A percentile compares a stretch with the other conserved stretches of the same genome.
These are phyloP conservation scores for Pangasius macronema DNA, from an alignment of 2,797 vertebrate genomes.

Conservation along the genomic window DNA sequence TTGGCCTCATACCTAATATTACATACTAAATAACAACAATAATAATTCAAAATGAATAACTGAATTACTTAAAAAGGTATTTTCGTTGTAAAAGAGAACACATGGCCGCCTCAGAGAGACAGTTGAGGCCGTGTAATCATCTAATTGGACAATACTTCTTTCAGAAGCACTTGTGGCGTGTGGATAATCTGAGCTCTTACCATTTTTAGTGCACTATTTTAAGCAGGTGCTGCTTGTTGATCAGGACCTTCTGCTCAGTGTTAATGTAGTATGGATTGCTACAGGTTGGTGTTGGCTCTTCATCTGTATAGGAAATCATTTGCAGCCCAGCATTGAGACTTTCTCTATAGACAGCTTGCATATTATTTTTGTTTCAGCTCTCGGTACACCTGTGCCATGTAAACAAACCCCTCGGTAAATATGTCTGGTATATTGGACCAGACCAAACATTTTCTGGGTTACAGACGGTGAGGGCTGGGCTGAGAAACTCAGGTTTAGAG, in stretches of 20 bases:
- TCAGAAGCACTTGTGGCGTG: not conserved
- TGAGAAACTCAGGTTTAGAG: not conserved
- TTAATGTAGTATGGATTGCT: conserved; percentile 26
- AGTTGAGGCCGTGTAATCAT: not conserved
- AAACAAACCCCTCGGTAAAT: conserved; percentile 24
- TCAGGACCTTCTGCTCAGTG: conserved; percentile 1
- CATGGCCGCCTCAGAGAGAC: not conserved
- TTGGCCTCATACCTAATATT: not conserved
- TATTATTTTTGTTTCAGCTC: conserved; percentile 12
- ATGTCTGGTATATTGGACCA: conserved; percentile 18
- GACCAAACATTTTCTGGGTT: conserved; percentile 30
- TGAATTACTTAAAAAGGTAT: not conserved
- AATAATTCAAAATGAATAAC: not conserved
- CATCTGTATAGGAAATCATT: conserved; percentile 34
- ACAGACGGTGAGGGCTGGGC: not conserved
- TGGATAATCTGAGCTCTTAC: not conserved
- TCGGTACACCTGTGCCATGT: conserved; percentile 7
- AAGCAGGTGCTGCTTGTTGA: conserved; percentile 7
- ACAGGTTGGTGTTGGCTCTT: conserved; percentile 1
- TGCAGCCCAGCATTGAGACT: not conserved
- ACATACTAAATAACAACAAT: not conserved
- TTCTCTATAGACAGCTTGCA: conserved; percentile 8
- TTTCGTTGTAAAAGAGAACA: not conserved
- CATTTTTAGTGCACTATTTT: conserved; percentile 18
- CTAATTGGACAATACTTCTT: not conserved